Conservation (phyloP, 2,888 invertebrate genomes). For the Zaprionus bogoriensis region DNA sequence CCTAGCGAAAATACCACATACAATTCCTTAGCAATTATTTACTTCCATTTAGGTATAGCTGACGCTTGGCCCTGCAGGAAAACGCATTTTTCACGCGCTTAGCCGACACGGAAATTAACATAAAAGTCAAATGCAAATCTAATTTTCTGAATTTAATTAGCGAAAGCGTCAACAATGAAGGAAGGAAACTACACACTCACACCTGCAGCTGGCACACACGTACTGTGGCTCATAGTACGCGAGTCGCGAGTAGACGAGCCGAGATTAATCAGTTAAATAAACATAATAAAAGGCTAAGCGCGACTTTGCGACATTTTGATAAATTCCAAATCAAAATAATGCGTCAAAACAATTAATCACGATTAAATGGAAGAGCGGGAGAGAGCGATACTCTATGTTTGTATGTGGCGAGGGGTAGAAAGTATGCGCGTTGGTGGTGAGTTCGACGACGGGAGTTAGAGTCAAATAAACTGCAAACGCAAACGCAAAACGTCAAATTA, state of each 20-base stretch:
- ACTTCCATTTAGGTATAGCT: too few relatives aligned
- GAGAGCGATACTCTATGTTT: too few relatives aligned
- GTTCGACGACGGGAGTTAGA: constrained; percentile 12
- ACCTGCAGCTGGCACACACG: neutral
- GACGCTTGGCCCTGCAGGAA: constrained; percentile 30
- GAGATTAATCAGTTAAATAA: constrained; percentile 72
- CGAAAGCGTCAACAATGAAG: constrained; percentile 17
- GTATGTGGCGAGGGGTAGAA: neutral
- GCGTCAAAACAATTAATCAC: constrained; percentile 76
- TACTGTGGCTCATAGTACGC: neutral
- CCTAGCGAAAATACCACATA: neutral
- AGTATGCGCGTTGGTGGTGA: too few relatives aligned
- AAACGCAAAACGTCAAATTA: constrained; percentile 50
- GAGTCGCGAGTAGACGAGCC: constrained; percentile 1
- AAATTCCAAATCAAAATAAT: constrained; percentile 77
- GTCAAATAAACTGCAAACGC: constrained; percentile 30
- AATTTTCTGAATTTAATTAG: constrained; percentile 38
- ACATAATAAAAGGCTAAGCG: constrained; percentile 72
- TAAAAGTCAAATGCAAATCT: constrained; percentile 42
- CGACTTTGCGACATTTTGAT: constrained; percentile 75
- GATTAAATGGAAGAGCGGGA: constrained; percentile 48
- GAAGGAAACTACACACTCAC: constrained; percentile 5
- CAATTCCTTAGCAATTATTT: neutral
- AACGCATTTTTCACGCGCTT: constrained; percentile 57
- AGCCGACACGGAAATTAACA: constrained; percentile 51